Base-by-base conservation (phyloP, 1,140 invertebrate genomes). In the Euura saliciscinereae region DNA sequence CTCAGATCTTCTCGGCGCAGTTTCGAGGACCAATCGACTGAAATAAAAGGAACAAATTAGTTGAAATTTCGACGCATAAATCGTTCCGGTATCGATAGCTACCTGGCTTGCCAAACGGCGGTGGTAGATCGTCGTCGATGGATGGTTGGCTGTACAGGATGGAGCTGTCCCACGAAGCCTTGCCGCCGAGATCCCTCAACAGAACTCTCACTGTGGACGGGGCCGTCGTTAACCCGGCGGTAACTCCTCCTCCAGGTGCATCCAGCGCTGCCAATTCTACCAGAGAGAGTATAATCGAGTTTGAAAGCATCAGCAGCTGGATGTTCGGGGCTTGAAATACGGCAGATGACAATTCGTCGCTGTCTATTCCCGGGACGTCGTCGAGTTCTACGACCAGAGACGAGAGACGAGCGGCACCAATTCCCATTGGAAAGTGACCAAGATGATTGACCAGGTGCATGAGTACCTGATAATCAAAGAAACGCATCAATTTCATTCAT, bases 151-250 rank as follows among this genome's bases (percentile, higher is more conserved):
- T 92, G 82, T 97, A 96, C 1, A 99, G 88, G 66, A 97, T 94
- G 0, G 96, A 96, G 68, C 95, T 96, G 85, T 99, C 97, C 97
- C 97, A 99, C 76, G 95, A 97, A 68, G 95, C 95, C 88, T 98
- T 99, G n/a, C 98, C 97, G 67, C 95, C 94, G n/a, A 99, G 88
- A 87, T 98, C 97, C 45, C 98, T 89, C 67, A 99, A 86, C 8
- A 99, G 89, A 42, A 98, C 92, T 44, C 97, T 89, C 43, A 98
- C 96, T 69, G 91, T 88, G 44, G 90, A 91, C 43, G 88, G 88
- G 6, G 90, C 90, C 0, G 90, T 92, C 88, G 92, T 78, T 64
- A 91, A 84, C 76, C 91, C 93, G 4, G 93, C 93, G 1, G 95
- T 96, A 28, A 95, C 93, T n/a, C 94, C 94, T 43, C 94, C 95